Evolutionary conservation across 2,888 invertebrate genomes (phyloP), one percentile per base, ranked within the genome.

Genomic region (Trisateles emortualis): DNA sequence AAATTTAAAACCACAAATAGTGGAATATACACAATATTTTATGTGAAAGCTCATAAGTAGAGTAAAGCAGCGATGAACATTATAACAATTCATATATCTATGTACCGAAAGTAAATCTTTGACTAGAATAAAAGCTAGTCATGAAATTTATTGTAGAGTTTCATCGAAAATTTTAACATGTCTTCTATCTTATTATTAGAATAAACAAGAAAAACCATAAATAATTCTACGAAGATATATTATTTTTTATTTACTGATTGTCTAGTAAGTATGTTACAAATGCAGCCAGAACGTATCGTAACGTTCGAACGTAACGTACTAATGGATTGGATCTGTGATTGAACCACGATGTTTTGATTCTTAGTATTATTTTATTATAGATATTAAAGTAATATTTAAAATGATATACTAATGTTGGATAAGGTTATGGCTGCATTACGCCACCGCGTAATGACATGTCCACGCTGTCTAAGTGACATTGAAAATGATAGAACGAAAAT

Each of bases 401-500:
- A 35, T 41, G 35, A 22, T 57, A 44, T 44, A 26, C 32, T 49
- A 17, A 52, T 58, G 47, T 68, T 60, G 60, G 58, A 66, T 68
- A 40, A 67, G 67, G 66, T 69, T 58, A 69, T 64, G 70, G 59
- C 41, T 39, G 40, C 14, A 66, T 53, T 43, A 53, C 52, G 57
- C 56, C 54, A 57, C 49, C 39, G 26, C 16, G 26, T 55, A 32
- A 52, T 52, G 66, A 46, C 44, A 52, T 38, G 10, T 44, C 40
- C 42, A 50, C 46, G 49, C 16, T 46, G 49, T 52, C 40, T 46
- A 44, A 36, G 8, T 59, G 58, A 59, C 72, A 72, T 70, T 70
- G 64, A 59, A 62, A n/a, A 62, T 60, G 26, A 59, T 68, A 59
- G 55, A 62, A 60, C 70, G 16, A 61, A 72, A 70, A 72, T 72